Evolutionary conservation across 2,888 invertebrate species (phyloP), one percentile per base, ranked within the genome.

Genomic region (Oscheius onirici): DNA sequence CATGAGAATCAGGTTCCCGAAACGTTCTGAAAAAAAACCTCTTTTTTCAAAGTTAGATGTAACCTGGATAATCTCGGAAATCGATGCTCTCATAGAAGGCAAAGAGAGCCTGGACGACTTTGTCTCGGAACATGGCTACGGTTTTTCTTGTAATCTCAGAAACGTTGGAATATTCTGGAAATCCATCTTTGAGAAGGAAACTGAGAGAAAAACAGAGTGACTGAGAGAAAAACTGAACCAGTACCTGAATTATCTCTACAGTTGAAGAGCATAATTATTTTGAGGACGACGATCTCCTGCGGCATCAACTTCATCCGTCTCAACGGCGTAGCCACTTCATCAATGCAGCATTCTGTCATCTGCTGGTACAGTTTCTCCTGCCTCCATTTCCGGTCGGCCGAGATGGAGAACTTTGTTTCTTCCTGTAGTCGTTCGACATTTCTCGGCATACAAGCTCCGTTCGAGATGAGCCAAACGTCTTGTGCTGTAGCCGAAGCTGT

Each of bases 301-400:
- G 84, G 79, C 46, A 75, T 74, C 55, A 86, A 51, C 46, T 81
- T 75, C 63, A 86, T 69, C 40, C 77, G 73, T 26, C 82, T 69
- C 55, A 86, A 68, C 2, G 86, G 86, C 28, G 78, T 78, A n/a
- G 86, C 84, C 13, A 76, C 78, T 54, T 86, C 86, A 65, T 86
- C 86, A 15, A 86, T 85, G 58, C 84, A 86, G 13, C 76, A 73
- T 57, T 83, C 82, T 3, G 83, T 84, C 84, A 84, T 84, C 57
- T 83, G 78, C 52, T 84, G 81, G 75, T 85, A 86, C 22, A 86
- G 72, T 70, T 86, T 86, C 69, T 86, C 86, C 57, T 86, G 86
- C 40, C 86, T 75, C 86, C 86, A 86, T 46, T 77, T 75, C 22
- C 86, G 76, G 66, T 85, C 86, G 17, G 78, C 84, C 2, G 84